Percentiles rank a stretch among this genome's conserved stretches.
Evolutionary conservation across 2,113 vertebrate genomes (phyloP).

Genomic region (Piprites chloris): DNA sequence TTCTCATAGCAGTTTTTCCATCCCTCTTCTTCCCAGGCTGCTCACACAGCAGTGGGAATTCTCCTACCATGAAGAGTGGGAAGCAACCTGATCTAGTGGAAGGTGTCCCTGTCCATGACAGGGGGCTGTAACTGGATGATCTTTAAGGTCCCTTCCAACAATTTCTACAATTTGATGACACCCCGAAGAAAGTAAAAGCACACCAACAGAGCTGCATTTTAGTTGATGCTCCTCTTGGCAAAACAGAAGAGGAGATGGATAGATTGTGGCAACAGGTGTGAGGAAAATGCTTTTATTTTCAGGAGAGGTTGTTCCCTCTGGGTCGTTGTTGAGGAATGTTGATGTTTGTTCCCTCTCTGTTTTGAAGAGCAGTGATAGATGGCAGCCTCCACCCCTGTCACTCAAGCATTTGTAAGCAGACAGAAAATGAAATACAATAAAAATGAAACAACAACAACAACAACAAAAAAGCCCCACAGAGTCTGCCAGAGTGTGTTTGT

Average conservation of each 20-base stretch:
- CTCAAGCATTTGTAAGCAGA: background rate
- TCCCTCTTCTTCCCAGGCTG: background rate
- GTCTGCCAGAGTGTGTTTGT: background rate
- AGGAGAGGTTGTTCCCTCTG: background rate
- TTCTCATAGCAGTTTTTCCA: background rate
- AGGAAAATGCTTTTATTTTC: background rate
- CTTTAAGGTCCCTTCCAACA: background rate
- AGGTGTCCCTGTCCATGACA: background rate
- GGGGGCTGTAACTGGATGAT: background rate
- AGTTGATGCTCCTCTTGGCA: background rate
- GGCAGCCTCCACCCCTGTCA: conserved; percentile 9
- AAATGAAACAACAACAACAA: background rate
- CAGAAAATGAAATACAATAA: conserved; percentile 9
- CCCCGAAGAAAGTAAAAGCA: background rate
- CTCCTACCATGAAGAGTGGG: background rate
- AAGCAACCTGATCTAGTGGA: background rate
- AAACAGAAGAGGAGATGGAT: background rate
- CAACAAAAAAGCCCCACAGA: background rate
- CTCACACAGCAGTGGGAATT: background rate
- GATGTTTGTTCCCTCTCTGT: conserved; percentile 3
- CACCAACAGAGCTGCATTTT: background rate
- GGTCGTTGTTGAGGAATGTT: background rate
- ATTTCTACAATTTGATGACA: background rate
- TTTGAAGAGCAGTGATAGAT: conserved; percentile 11
- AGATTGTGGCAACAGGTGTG: background rate